These are phyloP conservation scores for Monodelphis domestica DNA, from an alignment of 2,797 vertebrate genomes.

Conservation along the genomic window DNA sequence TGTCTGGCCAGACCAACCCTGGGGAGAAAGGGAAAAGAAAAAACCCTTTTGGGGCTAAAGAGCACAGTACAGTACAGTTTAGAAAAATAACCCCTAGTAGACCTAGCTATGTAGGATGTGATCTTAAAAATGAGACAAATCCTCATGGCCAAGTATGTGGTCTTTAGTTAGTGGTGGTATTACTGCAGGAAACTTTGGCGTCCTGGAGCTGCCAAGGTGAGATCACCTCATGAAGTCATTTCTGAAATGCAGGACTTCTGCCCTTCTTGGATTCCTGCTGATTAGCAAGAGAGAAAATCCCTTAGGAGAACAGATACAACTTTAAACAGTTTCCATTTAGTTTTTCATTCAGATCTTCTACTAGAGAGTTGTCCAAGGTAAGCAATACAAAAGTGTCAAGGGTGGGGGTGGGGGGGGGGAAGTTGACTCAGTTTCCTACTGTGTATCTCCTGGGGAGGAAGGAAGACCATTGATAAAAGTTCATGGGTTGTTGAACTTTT, in stretches of 20 bases:
- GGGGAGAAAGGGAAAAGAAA: not conserved
- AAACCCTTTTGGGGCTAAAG: not conserved
- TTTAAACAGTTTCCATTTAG: constrained; percentile 27
- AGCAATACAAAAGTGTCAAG: constrained; percentile 24
- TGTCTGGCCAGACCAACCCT: not conserved
- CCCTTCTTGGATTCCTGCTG: constrained; percentile 7
- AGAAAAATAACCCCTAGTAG: not conserved
- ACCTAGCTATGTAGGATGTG: not conserved
- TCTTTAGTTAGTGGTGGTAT: not conserved
- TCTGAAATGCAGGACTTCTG: constrained; percentile 2
- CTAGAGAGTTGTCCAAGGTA: constrained; percentile 12
- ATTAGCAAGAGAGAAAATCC: not conserved
- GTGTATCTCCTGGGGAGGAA: not conserved
- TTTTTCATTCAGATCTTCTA: constrained; percentile 13
- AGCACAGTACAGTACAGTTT: not conserved
- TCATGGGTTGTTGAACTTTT: not conserved
- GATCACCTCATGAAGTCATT: not conserved
- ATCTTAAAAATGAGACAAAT: constrained; percentile 32
- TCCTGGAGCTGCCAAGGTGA: not conserved
- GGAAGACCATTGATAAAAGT: not conserved
- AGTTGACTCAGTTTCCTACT: constrained; percentile 28
- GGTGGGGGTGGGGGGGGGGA: too few relatives aligned
- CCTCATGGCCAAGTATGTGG: not conserved
- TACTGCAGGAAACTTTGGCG: not conserved
- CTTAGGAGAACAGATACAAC: constrained; percentile 17